Percentiles rank a stretch among this genome's conserved stretches.
phyloP scores from a whole-genome alignment of 2,797 vertebrate species.

The Momotus momota region DNA sequence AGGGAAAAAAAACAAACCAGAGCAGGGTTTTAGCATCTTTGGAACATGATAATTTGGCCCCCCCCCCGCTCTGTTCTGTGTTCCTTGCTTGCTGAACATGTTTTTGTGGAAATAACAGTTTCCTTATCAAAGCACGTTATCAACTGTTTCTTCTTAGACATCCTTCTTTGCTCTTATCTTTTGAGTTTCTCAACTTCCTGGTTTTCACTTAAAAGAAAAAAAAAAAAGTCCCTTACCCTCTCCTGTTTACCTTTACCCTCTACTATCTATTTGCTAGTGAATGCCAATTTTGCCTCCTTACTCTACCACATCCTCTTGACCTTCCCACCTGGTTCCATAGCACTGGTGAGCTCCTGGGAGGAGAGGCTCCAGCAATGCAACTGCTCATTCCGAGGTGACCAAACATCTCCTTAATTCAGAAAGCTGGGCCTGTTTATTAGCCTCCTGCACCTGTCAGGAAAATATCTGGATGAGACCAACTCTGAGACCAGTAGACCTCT shows the following conservation, averaged over 20 bases:
- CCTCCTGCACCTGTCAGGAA: background rate
- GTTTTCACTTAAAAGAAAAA: background rate
- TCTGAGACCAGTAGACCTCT: background rate
- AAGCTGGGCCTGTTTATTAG: background rate
- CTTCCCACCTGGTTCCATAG: background rate
- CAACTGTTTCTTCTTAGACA: slow-evolving; percentile 18
- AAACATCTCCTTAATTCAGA: background rate
- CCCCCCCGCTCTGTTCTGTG: background rate
- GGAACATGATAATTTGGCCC: background rate
- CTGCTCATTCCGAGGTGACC: background rate
- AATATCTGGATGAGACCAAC: background rate
- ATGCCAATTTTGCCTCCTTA: background rate
- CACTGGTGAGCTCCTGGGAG: background rate
- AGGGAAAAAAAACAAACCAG: rapidly evolving
- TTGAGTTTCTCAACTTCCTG: slow-evolving; percentile 63
- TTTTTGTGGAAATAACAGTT: slow-evolving; percentile 24
- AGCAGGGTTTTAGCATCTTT: background rate
- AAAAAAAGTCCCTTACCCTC: background rate
- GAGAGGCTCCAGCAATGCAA: background rate
- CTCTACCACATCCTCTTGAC: background rate
- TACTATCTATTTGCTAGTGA: background rate
- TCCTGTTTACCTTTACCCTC: slow-evolving; percentile 15
- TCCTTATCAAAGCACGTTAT: slow-evolving; percentile 51
- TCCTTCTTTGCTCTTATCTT: slow-evolving; percentile 67
- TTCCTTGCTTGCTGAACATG: background rate